phyloP scores from a whole-genome alignment of 1,140 invertebrate species.

The Aporrectodea caliginosa region DNA sequence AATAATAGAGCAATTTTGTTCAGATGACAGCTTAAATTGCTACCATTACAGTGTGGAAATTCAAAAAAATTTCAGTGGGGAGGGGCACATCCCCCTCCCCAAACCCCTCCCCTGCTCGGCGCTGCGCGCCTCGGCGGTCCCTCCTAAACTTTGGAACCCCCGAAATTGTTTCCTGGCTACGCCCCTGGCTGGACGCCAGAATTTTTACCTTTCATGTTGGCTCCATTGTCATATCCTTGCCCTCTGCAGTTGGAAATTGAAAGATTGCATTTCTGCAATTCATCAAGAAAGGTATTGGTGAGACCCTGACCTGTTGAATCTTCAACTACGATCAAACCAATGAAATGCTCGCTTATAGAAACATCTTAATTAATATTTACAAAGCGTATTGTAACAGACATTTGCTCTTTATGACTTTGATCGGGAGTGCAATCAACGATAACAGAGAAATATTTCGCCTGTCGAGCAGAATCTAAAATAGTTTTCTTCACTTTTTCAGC shows the following conservation, averaged over 20 bases:
- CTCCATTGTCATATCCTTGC: conserved; percentile 34
- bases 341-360: background rate
- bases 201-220: conserved; percentile 24
- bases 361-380: conserved; percentile 24
- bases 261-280: conserved; percentile 20
- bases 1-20: no score
- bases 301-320: background rate
- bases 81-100: no score
- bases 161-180: no score
- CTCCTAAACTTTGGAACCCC: no score
- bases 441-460: conserved; percentile 32
- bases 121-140: no score
- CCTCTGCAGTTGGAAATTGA: conserved; percentile 27
- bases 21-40: no score
- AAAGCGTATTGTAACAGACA: conserved; percentile 33
- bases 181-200: conserved; percentile 15
- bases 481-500: conserved; percentile 20
- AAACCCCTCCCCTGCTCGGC: no score
- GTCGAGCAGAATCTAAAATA: conserved; percentile 22
- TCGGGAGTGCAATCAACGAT: conserved; percentile 35
- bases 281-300: background rate
- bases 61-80: no score
- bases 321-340: background rate
- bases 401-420: conserved; percentile 34
- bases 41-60: no score